Evolutionary conservation across 1,140 invertebrate genomes (phyloP).

Genomic region (Akabosia matsudoensis): DNA sequence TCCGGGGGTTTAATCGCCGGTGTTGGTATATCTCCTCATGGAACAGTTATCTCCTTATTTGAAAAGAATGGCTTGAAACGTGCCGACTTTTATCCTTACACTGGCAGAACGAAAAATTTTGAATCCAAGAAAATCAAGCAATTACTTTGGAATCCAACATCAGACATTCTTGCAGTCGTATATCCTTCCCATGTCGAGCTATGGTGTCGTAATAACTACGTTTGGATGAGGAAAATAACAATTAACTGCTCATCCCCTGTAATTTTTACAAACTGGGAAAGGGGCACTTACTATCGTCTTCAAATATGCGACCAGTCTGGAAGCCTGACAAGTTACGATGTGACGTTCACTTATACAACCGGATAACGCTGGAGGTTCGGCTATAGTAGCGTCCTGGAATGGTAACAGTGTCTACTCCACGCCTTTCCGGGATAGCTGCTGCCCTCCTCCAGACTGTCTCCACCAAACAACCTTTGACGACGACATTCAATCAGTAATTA

Average conservation of each 20-base stretch:
- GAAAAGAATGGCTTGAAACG: conserved; percentile 45
- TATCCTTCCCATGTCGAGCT: conserved; percentile 36
- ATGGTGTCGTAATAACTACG: conserved; percentile 43
- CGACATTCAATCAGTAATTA: conserved; percentile 32
- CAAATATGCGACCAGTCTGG: too few species aligned
- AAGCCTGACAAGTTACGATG: conserved; percentile 30
- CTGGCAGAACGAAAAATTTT: conserved; percentile 23
- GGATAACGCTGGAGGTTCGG: conserved; percentile 33
- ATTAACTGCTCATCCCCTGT: too few species aligned
- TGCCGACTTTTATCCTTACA: conserved; percentile 36
- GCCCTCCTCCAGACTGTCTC: conserved; percentile 41
- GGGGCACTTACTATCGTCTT: too few species aligned
- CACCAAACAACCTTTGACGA: conserved; percentile 5
- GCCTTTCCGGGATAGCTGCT: conserved; percentile 42
- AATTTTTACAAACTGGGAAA: conserved; percentile 32
- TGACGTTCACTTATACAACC: conserved; percentile 28
- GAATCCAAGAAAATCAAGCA: neutral
- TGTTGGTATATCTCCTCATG: conserved; percentile 25
- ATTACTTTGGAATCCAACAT: conserved; percentile 37
- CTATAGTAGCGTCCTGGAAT: conserved; percentile 38
- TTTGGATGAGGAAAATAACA: conserved; percentile 42
- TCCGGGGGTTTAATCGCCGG: conserved; percentile 38
- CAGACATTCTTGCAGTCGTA: conserved; percentile 40
- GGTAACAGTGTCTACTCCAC: conserved; percentile 38
- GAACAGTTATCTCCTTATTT: conserved; percentile 36